Percentiles rank a stretch among this genome's conserved stretches.
Evolutionary conservation across 2,888 invertebrate genomes (phyloP).

Genomic region (Rhingia rostrata): DNA sequence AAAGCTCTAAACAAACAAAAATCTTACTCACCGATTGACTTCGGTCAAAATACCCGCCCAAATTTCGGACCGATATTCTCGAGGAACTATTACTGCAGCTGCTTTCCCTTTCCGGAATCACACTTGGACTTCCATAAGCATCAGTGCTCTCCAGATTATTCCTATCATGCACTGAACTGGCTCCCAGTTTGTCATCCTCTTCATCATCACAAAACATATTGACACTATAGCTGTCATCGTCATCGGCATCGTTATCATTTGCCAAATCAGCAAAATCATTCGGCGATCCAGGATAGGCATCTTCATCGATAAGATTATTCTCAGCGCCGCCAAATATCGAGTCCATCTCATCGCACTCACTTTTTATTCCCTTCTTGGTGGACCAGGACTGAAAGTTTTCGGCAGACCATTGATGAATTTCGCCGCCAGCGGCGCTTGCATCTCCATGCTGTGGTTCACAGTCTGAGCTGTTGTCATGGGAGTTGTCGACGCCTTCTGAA

Average conservation of each 20-base stretch:
- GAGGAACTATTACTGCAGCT: constrained; percentile 53
- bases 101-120: constrained; percentile 23
- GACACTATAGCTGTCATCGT: constrained; percentile 32
- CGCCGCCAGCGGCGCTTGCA: background rate
- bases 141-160: constrained; percentile 3
- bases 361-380: constrained; percentile 32
- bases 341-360: constrained; percentile 43
- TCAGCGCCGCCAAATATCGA: constrained; percentile 22
- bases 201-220: constrained; percentile 53
- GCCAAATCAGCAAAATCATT: constrained; percentile 52
- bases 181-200: constrained; percentile 12
- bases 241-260: constrained; percentile 50
- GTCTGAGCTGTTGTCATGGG: background rate
- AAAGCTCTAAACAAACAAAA: background rate
- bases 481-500: constrained; percentile 2
- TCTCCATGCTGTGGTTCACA: background rate
- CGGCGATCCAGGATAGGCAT: constrained; percentile 50
- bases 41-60: constrained; percentile 38
- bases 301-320: constrained; percentile 41
- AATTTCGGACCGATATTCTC: constrained; percentile 45
- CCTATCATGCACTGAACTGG: constrained; percentile 8
- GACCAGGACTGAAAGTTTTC: constrained; percentile 21
- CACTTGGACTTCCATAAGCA: constrained; percentile 17
- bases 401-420: constrained; percentile 26
- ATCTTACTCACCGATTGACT: constrained; percentile 39